These are phyloP conservation scores for Nothoprocta perdicaria DNA, from an alignment of 2,113 vertebrate species.

Conservation along the genomic window DNA sequence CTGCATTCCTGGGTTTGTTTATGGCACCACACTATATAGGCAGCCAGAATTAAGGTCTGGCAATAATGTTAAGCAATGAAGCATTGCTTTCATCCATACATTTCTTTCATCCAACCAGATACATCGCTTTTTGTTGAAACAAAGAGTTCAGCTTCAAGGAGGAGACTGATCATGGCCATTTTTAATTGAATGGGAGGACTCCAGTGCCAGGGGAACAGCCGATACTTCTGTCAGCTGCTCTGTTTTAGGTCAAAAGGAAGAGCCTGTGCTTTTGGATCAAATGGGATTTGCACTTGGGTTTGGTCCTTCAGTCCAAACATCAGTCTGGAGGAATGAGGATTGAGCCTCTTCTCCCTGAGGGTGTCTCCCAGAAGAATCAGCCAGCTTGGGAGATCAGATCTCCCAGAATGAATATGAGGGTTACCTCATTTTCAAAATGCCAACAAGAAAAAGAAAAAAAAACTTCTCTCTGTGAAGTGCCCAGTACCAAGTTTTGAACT, in stretches of 20 bases:
- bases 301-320: not conserved
- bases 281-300: not conserved
- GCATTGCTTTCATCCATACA: not conserved
- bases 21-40: fast-evolving
- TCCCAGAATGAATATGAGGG: no score
- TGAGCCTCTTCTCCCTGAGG: not conserved
- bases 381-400: not conserved
- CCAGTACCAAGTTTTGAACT: not conserved
- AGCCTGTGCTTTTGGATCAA: not conserved
- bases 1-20: not conserved
- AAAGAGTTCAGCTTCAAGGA: not conserved
- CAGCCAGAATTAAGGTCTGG: not conserved
- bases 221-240: not conserved
- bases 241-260: not conserved
- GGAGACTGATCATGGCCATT: not conserved
- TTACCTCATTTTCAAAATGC: not conserved
- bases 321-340: not conserved
- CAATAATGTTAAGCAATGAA: not conserved
- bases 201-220: not conserved
- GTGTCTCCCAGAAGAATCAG: not conserved
- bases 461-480: not conserved
- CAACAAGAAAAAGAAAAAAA: not conserved
- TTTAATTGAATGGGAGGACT: not conserved
- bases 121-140: not conserved
- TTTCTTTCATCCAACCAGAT: not conserved